Evolutionary conservation across 2,113 vertebrate genomes (phyloP).

Genomic region (Bubo bubo): DNA sequence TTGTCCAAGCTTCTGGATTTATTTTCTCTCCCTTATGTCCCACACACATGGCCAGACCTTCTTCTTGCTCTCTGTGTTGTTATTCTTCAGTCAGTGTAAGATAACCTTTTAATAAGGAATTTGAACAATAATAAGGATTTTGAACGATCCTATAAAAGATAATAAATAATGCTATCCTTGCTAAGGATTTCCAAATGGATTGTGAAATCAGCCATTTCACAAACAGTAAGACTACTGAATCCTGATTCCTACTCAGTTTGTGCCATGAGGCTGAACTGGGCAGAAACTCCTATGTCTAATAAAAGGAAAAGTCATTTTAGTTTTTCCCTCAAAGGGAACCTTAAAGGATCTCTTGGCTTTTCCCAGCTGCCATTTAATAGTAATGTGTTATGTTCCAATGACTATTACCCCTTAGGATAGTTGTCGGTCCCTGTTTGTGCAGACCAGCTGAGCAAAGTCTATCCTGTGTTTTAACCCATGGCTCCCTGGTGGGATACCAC

Average conservation of each 20-base stretch:
- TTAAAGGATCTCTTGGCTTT: not conserved
- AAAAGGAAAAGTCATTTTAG: not conserved
- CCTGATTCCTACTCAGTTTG: not conserved
- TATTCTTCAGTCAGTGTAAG: not conserved
- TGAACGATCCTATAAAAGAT: not conserved
- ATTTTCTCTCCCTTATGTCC: not conserved
- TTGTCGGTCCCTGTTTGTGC: not conserved
- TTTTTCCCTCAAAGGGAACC: not conserved
- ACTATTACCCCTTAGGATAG: not conserved
- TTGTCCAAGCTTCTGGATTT: not conserved
- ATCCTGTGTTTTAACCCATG: not conserved
- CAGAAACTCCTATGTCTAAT: not conserved
- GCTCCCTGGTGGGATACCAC: not conserved
- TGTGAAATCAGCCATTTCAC: conserved; percentile 6
- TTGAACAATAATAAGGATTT: not conserved
- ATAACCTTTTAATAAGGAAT: not conserved
- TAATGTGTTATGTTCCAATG: not conserved
- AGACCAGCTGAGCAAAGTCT: not conserved
- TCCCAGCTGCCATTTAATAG: not conserved
- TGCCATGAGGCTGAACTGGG: not conserved
- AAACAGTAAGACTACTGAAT: not conserved
- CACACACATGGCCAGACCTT: not conserved
- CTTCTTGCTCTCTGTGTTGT: not conserved
- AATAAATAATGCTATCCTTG: not conserved
- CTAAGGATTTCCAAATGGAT: not conserved